Percentiles rank a stretch among this genome's conserved stretches.
Evolutionary conservation across 2,113 vertebrate genomes (phyloP).

Genomic region (Cololabis saira): DNA sequence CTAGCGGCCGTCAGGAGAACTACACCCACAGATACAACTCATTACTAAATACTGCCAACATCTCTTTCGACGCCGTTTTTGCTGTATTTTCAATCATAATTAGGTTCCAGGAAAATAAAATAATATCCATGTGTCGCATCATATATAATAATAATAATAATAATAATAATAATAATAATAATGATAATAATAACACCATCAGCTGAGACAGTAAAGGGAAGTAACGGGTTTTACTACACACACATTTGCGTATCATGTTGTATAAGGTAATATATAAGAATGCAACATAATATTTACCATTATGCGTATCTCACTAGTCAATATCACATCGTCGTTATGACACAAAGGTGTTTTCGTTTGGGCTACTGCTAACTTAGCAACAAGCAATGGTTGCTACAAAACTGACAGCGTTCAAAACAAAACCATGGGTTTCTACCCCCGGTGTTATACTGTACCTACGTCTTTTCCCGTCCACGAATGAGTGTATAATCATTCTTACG

Average conservation of each 20-base stretch:
- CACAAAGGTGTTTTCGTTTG: conserved; percentile 31
- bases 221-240: neutral
- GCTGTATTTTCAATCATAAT: rapidly evolving
- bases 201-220: conserved; percentile 30
- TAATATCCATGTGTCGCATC: conserved; percentile 18
- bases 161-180: too few relatives aligned
- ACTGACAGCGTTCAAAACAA: neutral
- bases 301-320: rapidly evolving
- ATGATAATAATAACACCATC: conserved; percentile 59
- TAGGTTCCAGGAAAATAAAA: neutral
- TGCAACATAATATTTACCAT: neutral
- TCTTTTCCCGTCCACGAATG: rapidly evolving
- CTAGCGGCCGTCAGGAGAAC: conserved; percentile 6
- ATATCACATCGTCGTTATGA: neutral
- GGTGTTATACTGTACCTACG: rapidly evolving
- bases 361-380: conserved; percentile 56
- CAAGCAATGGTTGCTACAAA: conserved; percentile 5
- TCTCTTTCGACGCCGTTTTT: rapidly evolving
- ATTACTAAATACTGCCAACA: neutral
- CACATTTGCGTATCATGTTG: neutral
- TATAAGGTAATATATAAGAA: neutral
- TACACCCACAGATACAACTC: conserved; percentile 11
- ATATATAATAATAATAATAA: too few relatives aligned
- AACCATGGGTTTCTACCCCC: rapidly evolving
- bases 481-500: conserved; percentile 19